Evolutionary conservation across 2,888 invertebrate genomes (phyloP).

Genomic region (Tiliacea aurago): DNA sequence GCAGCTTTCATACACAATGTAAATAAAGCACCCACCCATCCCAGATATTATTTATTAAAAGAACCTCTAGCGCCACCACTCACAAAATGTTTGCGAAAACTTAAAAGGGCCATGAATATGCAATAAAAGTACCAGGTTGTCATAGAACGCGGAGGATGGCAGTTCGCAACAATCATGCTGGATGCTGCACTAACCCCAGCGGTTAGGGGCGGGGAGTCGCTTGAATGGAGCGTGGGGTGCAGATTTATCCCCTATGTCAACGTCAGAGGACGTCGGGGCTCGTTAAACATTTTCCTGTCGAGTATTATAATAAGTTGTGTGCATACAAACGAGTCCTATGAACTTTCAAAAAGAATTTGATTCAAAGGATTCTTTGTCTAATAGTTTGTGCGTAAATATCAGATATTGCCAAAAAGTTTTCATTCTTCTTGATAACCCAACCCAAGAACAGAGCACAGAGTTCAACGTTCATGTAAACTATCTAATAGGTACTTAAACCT

Average conservation of each 20-base stretch:
- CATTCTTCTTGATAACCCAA: not conserved
- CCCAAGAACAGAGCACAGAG: not conserved
- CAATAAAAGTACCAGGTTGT: slow-evolving; percentile 88
- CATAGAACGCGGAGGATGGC: slow-evolving; percentile 78
- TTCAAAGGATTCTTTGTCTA: slow-evolving; percentile 17
- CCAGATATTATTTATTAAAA: slow-evolving; percentile 21
- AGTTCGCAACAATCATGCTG: slow-evolving; percentile 87
- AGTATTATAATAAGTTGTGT: slow-evolving; percentile 53
- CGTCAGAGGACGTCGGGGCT: slow-evolving; percentile 53
- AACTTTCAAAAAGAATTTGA: slow-evolving; percentile 29
- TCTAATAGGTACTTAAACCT: too few species aligned
- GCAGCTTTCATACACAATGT: slow-evolving; percentile 4
- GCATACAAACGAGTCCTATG: slow-evolving; percentile 9
- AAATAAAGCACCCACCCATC: slow-evolving; percentile 18
- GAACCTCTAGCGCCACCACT: slow-evolving; percentile 26
- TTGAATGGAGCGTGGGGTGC: slow-evolving; percentile 73
- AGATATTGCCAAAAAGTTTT: not conserved
- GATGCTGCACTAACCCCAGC: slow-evolving; percentile 84
- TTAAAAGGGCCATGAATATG: slow-evolving; percentile 84
- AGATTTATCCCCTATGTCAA: slow-evolving; percentile 71
- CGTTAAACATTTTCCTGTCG: slow-evolving; percentile 67
- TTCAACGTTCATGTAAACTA: too few species aligned
- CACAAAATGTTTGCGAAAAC: slow-evolving; percentile 80
- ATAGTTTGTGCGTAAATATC: slow-evolving; percentile 10
- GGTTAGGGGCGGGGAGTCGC: slow-evolving; percentile 77